Conservation (phyloP, 2,797 vertebrate species). For the Alcedo quadribrachys region DNA sequence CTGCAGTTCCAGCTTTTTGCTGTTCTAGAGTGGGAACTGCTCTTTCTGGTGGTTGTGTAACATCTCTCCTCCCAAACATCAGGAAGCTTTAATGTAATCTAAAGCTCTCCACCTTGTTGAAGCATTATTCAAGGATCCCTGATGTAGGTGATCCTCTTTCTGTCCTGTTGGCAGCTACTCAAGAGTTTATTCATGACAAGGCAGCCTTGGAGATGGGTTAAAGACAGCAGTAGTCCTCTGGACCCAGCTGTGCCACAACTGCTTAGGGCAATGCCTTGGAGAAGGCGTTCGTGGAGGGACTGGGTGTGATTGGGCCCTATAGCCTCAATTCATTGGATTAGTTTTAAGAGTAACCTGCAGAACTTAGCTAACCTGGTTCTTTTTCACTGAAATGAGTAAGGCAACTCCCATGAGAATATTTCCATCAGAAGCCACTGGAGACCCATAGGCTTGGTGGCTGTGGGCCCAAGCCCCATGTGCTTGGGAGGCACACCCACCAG, state of each 20-base stretch:
- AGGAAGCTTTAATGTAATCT: background rate
- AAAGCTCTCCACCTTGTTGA: background rate
- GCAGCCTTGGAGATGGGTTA: background rate
- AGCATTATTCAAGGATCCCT: background rate
- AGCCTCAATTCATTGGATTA: background rate
- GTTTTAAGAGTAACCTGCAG: background rate
- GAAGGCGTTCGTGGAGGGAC: background rate
- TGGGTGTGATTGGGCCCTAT: background rate
- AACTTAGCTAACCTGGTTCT: background rate
- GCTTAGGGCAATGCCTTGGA: background rate
- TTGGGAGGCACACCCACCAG: background rate
- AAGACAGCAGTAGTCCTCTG: background rate
- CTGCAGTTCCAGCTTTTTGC: background rate
- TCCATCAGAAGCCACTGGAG: background rate
- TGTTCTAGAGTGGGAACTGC: background rate
- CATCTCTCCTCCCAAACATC: background rate
- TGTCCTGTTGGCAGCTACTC: background rate
- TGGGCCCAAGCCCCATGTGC: background rate
- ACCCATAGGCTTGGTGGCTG: background rate
- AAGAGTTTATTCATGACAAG: background rate
- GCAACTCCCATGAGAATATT: background rate
- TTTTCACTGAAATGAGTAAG: background rate
- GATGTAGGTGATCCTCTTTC: background rate
- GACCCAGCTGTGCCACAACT: background rate
- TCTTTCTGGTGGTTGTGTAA: background rate